These are phyloP conservation scores for Vidua chalybeata DNA, from an alignment of 2,113 vertebrate genomes.

Conservation along the genomic window DNA sequence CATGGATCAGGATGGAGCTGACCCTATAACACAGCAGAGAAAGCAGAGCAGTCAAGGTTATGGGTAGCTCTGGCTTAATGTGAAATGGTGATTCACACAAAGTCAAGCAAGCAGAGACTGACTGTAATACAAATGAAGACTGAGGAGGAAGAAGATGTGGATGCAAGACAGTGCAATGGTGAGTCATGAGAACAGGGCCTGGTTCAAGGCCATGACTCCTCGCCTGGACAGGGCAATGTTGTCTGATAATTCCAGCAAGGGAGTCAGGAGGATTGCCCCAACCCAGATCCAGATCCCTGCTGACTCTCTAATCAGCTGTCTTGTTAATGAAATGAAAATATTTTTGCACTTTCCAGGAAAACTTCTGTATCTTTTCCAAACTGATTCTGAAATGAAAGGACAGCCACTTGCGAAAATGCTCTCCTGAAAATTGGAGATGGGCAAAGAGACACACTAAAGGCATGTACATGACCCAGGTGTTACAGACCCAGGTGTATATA, in stretches of 20 bases:
- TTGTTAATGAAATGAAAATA: background rate
- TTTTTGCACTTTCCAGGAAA: background rate
- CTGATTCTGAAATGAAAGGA: background rate
- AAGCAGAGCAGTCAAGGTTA: background rate
- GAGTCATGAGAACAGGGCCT: background rate
- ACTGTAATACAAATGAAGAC: background rate
- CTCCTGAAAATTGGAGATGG: background rate
- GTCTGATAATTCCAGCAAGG: background rate
- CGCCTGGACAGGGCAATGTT: background rate
- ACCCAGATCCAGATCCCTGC: fast-evolving
- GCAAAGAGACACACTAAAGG: background rate
- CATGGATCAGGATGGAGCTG: background rate
- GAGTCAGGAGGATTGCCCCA: background rate
- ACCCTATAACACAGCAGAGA: background rate
- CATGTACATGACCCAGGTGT: fast-evolving
- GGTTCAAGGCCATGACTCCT: background rate
- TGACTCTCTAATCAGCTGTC: background rate
- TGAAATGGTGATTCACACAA: background rate
- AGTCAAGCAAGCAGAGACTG: background rate
- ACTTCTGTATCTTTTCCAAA: background rate
- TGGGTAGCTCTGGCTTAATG: background rate
- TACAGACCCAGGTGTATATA: background rate
- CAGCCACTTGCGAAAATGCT: background rate
- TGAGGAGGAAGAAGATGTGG: background rate
- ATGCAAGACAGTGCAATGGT: background rate